Evolutionary conservation across 2,888 invertebrate species (phyloP).

Genomic region (Ctenicera cuprea): DNA sequence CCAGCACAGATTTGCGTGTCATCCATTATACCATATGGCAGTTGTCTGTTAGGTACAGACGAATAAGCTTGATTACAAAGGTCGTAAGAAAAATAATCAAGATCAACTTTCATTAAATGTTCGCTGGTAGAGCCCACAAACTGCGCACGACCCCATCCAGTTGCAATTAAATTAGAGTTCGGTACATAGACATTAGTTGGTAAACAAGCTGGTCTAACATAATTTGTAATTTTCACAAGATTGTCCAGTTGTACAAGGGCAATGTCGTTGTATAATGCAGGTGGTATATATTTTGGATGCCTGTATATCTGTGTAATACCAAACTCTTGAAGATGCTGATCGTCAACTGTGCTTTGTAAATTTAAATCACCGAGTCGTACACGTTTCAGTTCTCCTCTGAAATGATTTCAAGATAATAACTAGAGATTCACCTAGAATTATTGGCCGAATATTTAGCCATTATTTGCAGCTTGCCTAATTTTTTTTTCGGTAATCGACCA

Average conservation of each 20-base stretch:
- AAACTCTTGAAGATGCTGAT: conserved; percentile 44
- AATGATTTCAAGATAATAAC: neutral
- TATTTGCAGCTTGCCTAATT: no score
- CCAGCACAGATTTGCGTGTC: conserved; percentile 63
- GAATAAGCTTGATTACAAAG: conserved; percentile 52
- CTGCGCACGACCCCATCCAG: conserved; percentile 68
- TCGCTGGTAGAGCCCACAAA: conserved; percentile 45
- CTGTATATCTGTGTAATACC: conserved; percentile 61
- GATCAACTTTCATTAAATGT: conserved; percentile 57
- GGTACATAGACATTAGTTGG: conserved; percentile 48
- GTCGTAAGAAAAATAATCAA: conserved; percentile 50
- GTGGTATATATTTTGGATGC: conserved; percentile 69
- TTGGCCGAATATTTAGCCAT: no score
- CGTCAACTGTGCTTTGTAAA: conserved; percentile 45
- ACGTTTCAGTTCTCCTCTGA: conserved; percentile 67
- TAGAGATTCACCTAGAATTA: neutral
- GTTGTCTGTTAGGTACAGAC: conserved; percentile 53
- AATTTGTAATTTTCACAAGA: conserved; percentile 64
- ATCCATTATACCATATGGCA: conserved; percentile 55
- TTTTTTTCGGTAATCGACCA: no score
- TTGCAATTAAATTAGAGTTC: conserved; percentile 62
- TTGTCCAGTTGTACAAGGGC: conserved; percentile 70
- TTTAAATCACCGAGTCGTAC: conserved; percentile 71
- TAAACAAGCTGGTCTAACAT: conserved; percentile 72
- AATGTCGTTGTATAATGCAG: conserved; percentile 72